Percentiles rank a stretch among this genome's conserved stretches.
These are phyloP conservation scores for Pterostichus niger DNA, from an alignment of 2,888 invertebrate species.

Conservation along the genomic window DNA sequence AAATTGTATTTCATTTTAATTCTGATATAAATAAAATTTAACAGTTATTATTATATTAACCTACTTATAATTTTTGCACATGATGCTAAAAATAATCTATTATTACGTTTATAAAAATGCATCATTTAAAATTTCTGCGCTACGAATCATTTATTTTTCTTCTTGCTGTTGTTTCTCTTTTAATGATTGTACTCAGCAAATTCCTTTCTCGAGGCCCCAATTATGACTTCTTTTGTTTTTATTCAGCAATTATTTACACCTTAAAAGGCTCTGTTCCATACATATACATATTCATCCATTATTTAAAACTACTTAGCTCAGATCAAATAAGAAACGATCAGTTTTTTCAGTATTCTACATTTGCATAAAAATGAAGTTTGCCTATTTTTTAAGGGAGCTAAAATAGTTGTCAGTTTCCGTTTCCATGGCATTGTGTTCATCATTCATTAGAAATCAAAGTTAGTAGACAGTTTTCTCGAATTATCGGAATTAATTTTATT, in stretches of 20 bases:
- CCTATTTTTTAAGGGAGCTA: too few species aligned
- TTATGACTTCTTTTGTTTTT: slow-evolving; percentile 51
- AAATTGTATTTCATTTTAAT: too few species aligned
- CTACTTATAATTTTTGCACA: background rate
- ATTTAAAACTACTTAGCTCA: slow-evolving; percentile 18
- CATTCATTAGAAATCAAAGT: too few species aligned
- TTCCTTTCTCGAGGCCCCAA: slow-evolving; percentile 16
- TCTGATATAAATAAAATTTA: too few species aligned
- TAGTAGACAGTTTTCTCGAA: too few species aligned
- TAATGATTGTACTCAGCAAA: slow-evolving; percentile 16
- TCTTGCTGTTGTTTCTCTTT: slow-evolving; percentile 1
- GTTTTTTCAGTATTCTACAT: background rate
- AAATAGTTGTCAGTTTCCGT: too few species aligned
- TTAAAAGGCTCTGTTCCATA: slow-evolving; percentile 34
- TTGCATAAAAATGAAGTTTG: background rate
- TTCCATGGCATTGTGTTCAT: too few species aligned
- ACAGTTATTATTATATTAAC: background rate
- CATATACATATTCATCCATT: slow-evolving; percentile 16
- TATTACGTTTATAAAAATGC: background rate
- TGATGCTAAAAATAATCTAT: background rate
- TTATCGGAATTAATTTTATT: too few species aligned
- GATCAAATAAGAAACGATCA: background rate
- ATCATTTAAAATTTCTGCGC: background rate
- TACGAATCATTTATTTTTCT: background rate
- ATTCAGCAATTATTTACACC: slow-evolving; percentile 52